Percentiles rank a stretch among this genome's conserved stretches.
phyloP scores from a whole-genome alignment of 2,113 vertebrate genomes.

The Pungitius pungitius region DNA sequence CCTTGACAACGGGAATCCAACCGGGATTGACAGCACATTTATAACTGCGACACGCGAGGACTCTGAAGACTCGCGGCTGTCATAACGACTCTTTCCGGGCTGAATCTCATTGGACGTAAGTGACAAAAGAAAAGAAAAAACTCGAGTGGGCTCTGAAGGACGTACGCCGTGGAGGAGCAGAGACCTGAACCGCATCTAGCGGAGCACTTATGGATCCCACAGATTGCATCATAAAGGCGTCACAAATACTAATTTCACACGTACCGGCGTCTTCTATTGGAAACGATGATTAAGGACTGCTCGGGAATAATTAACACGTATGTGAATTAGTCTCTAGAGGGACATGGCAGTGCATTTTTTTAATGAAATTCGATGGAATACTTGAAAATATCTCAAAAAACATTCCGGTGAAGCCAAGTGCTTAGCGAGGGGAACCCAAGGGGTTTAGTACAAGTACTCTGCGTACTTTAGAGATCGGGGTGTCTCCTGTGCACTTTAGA shows the following conservation, averaged over 20 bases:
- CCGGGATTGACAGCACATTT: slow-evolving; percentile 71
- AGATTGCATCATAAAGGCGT: slow-evolving; percentile 4
- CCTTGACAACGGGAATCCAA: slow-evolving; percentile 61
- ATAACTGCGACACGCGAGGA: slow-evolving; percentile 60
- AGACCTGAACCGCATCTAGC: slow-evolving; percentile 31
- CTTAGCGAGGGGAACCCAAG: slow-evolving; percentile 42
- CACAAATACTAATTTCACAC: slow-evolving; percentile 39
- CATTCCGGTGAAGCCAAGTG: slow-evolving; percentile 43
- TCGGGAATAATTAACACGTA: slow-evolving; percentile 63
- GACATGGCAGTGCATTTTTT: slow-evolving; percentile 46
- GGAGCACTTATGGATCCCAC: slow-evolving; percentile 21
- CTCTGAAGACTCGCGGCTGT: slow-evolving; percentile 54
- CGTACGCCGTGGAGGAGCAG: slow-evolving; percentile 51
- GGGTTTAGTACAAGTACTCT: slow-evolving; percentile 58
- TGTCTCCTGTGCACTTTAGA: slow-evolving; percentile 34
- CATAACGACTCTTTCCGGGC: slow-evolving; percentile 39
- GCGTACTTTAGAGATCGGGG: slow-evolving; percentile 46
- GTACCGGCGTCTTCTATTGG: slow-evolving; percentile 21
- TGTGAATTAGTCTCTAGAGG: slow-evolving; percentile 39
- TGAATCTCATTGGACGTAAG: slow-evolving; percentile 48
- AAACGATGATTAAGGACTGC: slow-evolving; percentile 51
- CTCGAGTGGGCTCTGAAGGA: slow-evolving; percentile 54
- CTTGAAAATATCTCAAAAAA: slow-evolving; percentile 60
- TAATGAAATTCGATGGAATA: slow-evolving; percentile 61
- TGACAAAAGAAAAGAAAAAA: slow-evolving; percentile 17